Base-by-base conservation (phyloP, 2,797 vertebrate species). In the Limnodromus scolopaceus region DNA sequence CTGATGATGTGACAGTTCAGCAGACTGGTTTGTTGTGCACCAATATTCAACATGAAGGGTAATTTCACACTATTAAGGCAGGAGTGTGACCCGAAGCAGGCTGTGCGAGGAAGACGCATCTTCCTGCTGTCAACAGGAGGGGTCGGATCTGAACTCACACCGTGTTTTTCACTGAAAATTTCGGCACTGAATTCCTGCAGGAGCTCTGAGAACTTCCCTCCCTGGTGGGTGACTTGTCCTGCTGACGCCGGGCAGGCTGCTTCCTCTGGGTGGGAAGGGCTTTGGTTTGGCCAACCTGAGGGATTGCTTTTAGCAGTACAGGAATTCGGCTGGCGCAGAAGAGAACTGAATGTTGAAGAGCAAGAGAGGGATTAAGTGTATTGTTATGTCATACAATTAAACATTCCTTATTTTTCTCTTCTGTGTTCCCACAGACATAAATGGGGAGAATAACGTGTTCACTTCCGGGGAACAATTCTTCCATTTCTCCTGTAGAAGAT, bases 1-100 rank as follows among this genome's bases (percentile, higher is more conserved):
- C 28, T 15, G 55, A 4, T 4, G 43, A 6, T 11, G 41, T 2
- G 1, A 4, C 30, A 3, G 28, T 12, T 69, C 13, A 2, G 1
- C 32, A 14, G 27, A 11, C 13, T 3, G 9, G 7, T 49, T 23
- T 23, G 34, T 13, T 32, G 27, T 10, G 38, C 3, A 8, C 51
- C 36, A 7, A 4, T 19, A 3, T 16, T 20, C 54, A 14, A 4
- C 48, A 15, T 2, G 11, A 1, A 68, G 41, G 48, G 61, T 6
- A 15, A 15, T 13, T 12, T 18, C 72, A 13, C 3, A 2, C 2
- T 3, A 3, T 5, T 14, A 13, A 11, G 57, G 63, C 28, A 17
- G 28, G 49, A 70, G 28, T 16, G 0, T 4, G 28, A 7, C 8
- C 39, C 27, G 53, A 6, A 23, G 30, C 22, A 6, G 16, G 36